Conservation (phyloP, 64 coral and sea anemone genomes). For the Pachyseris speciosa region DNA sequence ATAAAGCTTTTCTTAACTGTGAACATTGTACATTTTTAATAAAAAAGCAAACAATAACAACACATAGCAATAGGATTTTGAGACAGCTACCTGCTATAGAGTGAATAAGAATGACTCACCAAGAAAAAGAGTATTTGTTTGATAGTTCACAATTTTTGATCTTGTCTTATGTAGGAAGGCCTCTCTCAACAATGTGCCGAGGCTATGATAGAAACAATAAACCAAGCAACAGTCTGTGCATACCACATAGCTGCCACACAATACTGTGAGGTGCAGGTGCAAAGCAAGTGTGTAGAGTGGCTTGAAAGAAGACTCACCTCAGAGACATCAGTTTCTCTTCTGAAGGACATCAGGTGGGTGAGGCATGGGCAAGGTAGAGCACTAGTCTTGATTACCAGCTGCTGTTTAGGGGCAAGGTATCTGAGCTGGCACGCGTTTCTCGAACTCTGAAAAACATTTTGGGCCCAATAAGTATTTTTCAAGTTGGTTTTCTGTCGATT, state of each 20-base stretch:
- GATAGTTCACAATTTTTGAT: background rate
- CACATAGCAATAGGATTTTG: no score
- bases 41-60: no score
- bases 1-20: no score
- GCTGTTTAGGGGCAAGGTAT: background rate
- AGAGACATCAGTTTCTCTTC: slow-evolving; percentile 68
- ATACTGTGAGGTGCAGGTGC: slow-evolving; percentile 72
- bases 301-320: slow-evolving; percentile 89
- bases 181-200: slow-evolving; percentile 87
- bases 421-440: no score
- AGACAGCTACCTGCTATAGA: no score
- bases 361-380: background rate
- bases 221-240: slow-evolving; percentile 84
- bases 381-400: background rate
- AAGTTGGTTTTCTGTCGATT: no score
- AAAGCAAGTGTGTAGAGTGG: slow-evolving; percentile 93
- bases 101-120: no score
- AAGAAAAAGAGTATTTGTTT: no score
- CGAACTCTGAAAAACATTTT: no score
- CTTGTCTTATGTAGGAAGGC: slow-evolving; percentile 56
- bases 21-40: no score
- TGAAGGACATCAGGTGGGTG: slow-evolving; percentile 82
- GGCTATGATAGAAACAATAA: slow-evolving; percentile 92
- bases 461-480: no score
- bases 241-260: slow-evolving; percentile 74